Evolutionary conservation across 2,888 invertebrate genomes (phyloP).

Genomic region (Cheilosia vernalis): DNA sequence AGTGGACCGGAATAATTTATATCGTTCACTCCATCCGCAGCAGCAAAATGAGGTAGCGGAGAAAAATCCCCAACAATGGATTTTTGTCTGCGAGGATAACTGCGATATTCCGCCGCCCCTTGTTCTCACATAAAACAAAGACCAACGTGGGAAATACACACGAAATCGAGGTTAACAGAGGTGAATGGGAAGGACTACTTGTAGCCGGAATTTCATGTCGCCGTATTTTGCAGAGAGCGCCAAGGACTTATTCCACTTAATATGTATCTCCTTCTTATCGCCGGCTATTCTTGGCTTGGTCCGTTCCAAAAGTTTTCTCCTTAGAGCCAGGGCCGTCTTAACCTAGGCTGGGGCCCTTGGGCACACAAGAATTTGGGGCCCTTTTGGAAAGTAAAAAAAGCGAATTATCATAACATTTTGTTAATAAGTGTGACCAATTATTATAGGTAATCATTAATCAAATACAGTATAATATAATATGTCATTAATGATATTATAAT

Average conservation of each 20-base stretch:
- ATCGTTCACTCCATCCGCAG: conserved; percentile 36
- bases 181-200: conserved; percentile 32
- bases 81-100: conserved; percentile 20
- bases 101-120: not conserved
- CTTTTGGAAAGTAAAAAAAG: too few relatives aligned
- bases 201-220: conserved; percentile 21
- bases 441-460: too few relatives aligned
- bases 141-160: conserved; percentile 40
- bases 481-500: too few relatives aligned
- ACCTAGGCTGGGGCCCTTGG: too few relatives aligned
- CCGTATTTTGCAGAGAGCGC: not conserved
- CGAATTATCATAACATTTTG: too few relatives aligned
- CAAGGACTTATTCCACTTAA: conserved; percentile 32
- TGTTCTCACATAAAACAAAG: not conserved
- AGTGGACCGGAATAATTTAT: conserved; percentile 71
- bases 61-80: conserved; percentile 35
- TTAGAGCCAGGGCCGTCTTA: too few relatives aligned
- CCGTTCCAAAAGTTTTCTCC: conserved; percentile 25
- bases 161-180: conserved; percentile 37
- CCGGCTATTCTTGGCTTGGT: conserved; percentile 5
- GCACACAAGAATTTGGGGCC: too few relatives aligned
- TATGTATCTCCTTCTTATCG: conserved; percentile 36
- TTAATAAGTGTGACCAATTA: too few relatives aligned
- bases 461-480: too few relatives aligned
- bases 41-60: not conserved